These are phyloP conservation scores for Eulithis prunata DNA, from an alignment of 2,888 invertebrate genomes.

Conservation along the genomic window DNA sequence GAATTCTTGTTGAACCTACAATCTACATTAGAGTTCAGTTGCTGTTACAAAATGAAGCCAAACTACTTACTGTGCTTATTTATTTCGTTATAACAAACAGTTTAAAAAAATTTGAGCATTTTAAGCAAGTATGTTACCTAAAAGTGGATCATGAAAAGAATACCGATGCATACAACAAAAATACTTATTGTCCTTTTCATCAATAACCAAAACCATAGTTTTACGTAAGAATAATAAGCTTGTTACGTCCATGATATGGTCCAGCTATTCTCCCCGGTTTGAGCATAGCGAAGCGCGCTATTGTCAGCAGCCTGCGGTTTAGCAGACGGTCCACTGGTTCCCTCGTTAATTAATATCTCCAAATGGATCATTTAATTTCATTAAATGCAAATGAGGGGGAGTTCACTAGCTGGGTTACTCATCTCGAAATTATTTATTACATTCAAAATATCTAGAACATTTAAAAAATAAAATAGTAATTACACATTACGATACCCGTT, in stretches of 20 bases:
- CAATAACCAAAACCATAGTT: too few relatives aligned
- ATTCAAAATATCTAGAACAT: slow-evolving; percentile 42
- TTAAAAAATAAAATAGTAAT: slow-evolving; percentile 27
- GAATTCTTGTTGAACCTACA: too few relatives aligned
- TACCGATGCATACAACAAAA: too few relatives aligned
- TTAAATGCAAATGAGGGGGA: slow-evolving; percentile 83
- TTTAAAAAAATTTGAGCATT: too few relatives aligned
- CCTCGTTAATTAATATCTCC: slow-evolving; percentile 82
- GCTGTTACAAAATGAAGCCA: too few relatives aligned
- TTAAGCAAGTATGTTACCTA: too few relatives aligned
- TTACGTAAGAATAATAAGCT: too few relatives aligned
- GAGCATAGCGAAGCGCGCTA: slow-evolving; percentile 29
- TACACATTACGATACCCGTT: slow-evolving; percentile 34
- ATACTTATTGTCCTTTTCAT: too few relatives aligned
- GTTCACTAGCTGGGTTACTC: slow-evolving; percentile 59
- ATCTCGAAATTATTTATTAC: slow-evolving; percentile 57
- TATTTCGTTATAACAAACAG: too few relatives aligned
- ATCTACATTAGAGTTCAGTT: too few relatives aligned
- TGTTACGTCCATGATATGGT: neutral
- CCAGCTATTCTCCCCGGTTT: slow-evolving; percentile 16
- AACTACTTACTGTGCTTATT: too few relatives aligned
- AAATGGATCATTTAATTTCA: slow-evolving; percentile 84
- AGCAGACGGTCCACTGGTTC: slow-evolving; percentile 77
- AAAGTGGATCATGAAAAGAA: too few relatives aligned
- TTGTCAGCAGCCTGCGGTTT: slow-evolving; percentile 54